phyloP scores from a whole-genome alignment of 1,140 invertebrate species.

The Homarus americanus region DNA sequence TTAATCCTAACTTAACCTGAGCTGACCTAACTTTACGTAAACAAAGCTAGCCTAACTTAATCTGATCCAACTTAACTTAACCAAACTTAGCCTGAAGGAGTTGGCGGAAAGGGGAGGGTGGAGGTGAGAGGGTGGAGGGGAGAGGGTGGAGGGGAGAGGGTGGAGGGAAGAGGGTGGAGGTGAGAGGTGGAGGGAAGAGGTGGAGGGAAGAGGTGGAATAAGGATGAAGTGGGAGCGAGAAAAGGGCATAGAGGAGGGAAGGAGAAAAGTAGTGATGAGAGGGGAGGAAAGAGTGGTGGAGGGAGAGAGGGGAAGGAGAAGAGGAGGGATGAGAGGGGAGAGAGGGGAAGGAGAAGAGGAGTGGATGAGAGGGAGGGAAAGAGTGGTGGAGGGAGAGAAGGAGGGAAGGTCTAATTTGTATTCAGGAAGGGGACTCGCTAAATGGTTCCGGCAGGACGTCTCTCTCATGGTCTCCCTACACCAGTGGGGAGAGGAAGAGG shows the following conservation, averaged over 20 bases:
- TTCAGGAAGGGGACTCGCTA: conserved; percentile 51
- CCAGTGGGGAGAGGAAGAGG: background rate
- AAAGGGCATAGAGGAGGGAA: background rate
- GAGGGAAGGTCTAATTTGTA: conserved; percentile 22
- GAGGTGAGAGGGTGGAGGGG: background rate
- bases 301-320: background rate
- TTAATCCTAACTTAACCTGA: too few relatives aligned
- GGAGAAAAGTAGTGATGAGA: background rate
- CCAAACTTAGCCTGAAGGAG: too few relatives aligned
- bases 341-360: background rate
- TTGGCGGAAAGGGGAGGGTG: background rate
- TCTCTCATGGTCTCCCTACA: background rate
- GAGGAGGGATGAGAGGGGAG: background rate
- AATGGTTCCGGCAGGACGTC: conserved; percentile 44
- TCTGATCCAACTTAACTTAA: too few relatives aligned
- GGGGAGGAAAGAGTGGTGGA: background rate
- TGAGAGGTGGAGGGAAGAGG: background rate
- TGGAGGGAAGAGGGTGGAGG: background rate
- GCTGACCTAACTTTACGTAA: too few relatives aligned
- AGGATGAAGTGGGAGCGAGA: background rate
- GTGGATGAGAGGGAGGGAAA: conserved; percentile 5
- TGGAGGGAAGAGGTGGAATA: background rate
- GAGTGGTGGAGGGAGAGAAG: background rate
- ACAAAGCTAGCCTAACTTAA: too few relatives aligned
- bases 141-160: conserved; percentile 7